These are phyloP conservation scores for Chouioia cunea DNA, from an alignment of 2,888 invertebrate species.

Conservation along the genomic window DNA sequence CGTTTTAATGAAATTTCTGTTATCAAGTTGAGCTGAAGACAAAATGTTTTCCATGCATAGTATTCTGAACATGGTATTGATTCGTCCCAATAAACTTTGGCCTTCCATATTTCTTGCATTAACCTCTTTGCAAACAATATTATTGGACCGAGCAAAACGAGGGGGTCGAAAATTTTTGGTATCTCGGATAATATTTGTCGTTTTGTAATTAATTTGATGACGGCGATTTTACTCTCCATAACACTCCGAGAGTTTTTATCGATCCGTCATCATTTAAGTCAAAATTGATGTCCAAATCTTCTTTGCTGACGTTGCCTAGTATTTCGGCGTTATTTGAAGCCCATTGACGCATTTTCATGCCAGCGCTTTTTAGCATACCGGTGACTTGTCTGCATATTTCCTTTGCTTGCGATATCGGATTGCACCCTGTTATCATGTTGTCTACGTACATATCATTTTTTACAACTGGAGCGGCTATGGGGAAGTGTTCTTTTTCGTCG, in stretches of 20 bases:
- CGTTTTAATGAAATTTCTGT: constrained; percentile 15
- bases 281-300: constrained; percentile 26
- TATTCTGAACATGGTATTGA: constrained; percentile 25
- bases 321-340: neutral
- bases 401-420: neutral
- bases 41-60: constrained; percentile 21
- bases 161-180: constrained; percentile 37
- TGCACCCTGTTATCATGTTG: constrained; percentile 17
- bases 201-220: constrained; percentile 13
- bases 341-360: constrained; percentile 1
- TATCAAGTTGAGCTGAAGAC: constrained; percentile 17
- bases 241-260: constrained; percentile 40
- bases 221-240: constrained; percentile 37
- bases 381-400: constrained; percentile 1
- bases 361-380: neutral
- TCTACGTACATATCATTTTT: constrained; percentile 37
- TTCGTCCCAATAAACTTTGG: constrained; percentile 43
- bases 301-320: constrained; percentile 17
- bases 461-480: constrained; percentile 11
- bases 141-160: constrained; percentile 36
- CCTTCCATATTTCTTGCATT: constrained; percentile 35
- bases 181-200: constrained; percentile 39
- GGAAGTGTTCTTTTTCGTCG: neutral
- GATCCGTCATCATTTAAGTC: constrained; percentile 10
- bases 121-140: constrained; percentile 35